Base-by-base conservation (phyloP, 2,888 invertebrate species). In the Noctua pronuba region DNA sequence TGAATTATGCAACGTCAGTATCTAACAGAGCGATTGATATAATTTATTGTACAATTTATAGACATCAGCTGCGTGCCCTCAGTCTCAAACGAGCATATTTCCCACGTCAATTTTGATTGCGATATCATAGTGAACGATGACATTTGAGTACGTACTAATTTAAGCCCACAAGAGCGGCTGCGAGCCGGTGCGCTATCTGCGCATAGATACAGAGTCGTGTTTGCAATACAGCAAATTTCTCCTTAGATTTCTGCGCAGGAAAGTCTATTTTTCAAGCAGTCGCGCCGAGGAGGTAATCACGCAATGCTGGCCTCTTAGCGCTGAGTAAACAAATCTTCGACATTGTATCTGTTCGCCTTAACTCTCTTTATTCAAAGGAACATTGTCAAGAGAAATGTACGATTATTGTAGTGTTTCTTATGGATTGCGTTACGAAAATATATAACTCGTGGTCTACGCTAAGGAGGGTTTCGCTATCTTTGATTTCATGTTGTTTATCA, bases 51-150 rank as follows among this genome's bases (percentile, higher is more conserved):
- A 94, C 91, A 95, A 95, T 96, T 95, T 95, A 96, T 96, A 91
- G 94, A 88, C 92, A 89, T 94, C 92, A 92, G 90, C 90, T 92
- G 92, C 90, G 91, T 92, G 88, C 91, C 90, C 91, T 92, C 92
- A 92, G 92, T 92, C 91, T 94, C 95, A 96, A 96, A 96, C 94
- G 94, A 96, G 95, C 94, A 94, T 95, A 95, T 95, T 96, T 96
- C 96, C 95, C 96, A 96, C 93, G 96, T 96, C 95, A 94, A 93
- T 94, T 95, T 95, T 95, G 95, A 96, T 95, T 95, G 95, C 94
- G 93, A 95, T 96, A 95, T 96, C 94, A 95, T 95, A 94, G 94
- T 95, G 93, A 94, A 93, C 94, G 95, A 95, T 95, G 95, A 95
- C 94, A 95, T 95, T 95, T 94, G 93, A 94, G 94, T 94, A 93